Base-by-base conservation (phyloP, 2,888 invertebrate genomes). In the Timema cristinae region DNA sequence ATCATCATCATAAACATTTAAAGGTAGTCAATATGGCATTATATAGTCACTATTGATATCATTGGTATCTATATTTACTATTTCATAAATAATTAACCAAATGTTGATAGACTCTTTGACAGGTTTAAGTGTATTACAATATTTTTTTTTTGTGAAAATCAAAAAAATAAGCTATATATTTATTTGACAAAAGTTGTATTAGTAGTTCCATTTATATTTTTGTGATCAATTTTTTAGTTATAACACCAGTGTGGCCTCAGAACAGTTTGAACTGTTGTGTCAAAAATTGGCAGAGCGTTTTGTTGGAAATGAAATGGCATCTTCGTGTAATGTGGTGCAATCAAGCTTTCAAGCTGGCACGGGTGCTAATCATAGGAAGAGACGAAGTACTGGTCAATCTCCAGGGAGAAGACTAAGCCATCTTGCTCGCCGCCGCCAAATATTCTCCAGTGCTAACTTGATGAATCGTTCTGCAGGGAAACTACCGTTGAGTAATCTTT, bases 391-490 rank as follows among this genome's bases (percentile, higher is more conserved):
- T 50, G 83, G 83, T 6, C 84, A 91, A 79, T 93, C 93, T 2
- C 92, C 93, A 0, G 92, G 92, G 0, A 87, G 91, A 73, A 85
- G 93, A 7, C 81, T 93, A 16, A 93, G 91, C 73, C 92, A 93
- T 79, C 83, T 93, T 77, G 92, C 93, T 1, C 87, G 89, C 71
- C 84, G 93, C 8, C 85, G 92, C 69, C 90, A 90, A 77, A 89
- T 91, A 2, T 93, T 93, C 81, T 91, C 91, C 71, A 91, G 89
- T 66, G 90, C 90, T 0, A 88, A 86, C 80, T 80, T 89, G 73
- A 86, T 87, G 32, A 78, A 74, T 50, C 84, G 84, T 61, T 85
- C 85, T 4, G 82, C 85, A 67, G 81, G 81, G n/a, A 85, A 85
- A 73, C 83, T 83, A 68, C 81, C 83, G 32, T 50, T 50, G 7